A percentile compares a stretch with the other conserved stretches of the same genome.
These are phyloP conservation scores for Nebria brevicollis DNA, from an alignment of 2,888 invertebrate species.

Conservation along the genomic window DNA sequence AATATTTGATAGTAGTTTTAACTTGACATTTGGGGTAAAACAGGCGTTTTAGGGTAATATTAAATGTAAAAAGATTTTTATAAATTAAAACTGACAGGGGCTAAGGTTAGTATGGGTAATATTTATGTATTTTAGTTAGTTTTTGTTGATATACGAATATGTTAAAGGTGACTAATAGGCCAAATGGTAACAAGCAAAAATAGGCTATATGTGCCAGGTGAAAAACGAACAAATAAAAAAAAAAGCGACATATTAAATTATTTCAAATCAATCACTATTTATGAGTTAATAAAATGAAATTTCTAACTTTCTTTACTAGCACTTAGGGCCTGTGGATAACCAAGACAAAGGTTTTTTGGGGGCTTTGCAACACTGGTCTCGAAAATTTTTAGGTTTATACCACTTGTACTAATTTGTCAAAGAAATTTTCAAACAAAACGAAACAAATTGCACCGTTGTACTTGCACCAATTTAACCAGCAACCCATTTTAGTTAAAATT, in stretches of 20 bases:
- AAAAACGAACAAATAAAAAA: conserved; percentile 15
- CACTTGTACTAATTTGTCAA: not conserved
- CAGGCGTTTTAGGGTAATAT: too few species aligned
- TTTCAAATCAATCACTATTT: not conserved
- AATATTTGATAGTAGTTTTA: not conserved
- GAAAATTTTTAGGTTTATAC: not conserved
- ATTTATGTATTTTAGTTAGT: conserved; percentile 2
- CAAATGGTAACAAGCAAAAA: conserved; percentile 57
- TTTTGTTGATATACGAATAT: conserved; percentile 40
- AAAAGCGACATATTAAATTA: not conserved
- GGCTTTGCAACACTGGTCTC: not conserved
- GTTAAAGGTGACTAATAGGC: conserved; percentile 59
- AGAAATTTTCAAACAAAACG: not conserved
- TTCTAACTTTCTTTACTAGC: not conserved
- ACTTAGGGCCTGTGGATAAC: not conserved
- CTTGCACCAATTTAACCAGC: not conserved
- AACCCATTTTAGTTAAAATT: conserved; percentile 41
- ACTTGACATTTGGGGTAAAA: not conserved
- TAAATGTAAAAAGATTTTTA: not conserved
- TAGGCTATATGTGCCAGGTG: conserved; percentile 55
- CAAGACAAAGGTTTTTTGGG: not conserved
- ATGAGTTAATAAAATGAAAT: not conserved
- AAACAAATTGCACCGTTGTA: not conserved
- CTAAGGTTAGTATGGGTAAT: not conserved
- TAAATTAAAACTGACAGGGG: not conserved